Evolutionary conservation across 2,888 invertebrate species (phyloP).

Genomic region (Acrobasis repandana): DNA sequence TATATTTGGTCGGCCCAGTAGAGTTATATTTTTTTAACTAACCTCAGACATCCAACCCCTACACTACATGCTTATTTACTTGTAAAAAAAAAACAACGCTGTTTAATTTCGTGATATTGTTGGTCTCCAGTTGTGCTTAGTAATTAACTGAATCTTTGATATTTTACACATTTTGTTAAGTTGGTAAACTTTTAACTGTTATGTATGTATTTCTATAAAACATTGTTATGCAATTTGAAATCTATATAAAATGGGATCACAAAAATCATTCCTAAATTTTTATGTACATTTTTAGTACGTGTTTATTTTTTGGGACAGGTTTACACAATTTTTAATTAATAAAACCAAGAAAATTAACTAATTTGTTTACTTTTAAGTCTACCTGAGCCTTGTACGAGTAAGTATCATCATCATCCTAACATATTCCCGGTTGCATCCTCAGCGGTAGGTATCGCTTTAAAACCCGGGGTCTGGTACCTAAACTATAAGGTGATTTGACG

Average conservation of each 20-base stretch:
- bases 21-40: too few species aligned
- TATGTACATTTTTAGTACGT: conserved; percentile 1
- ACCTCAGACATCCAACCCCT: not conserved
- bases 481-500: too few species aligned
- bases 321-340: not conserved
- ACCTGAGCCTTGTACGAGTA: not conserved
- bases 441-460: too few species aligned
- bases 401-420: too few species aligned
- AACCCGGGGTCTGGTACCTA: too few species aligned
- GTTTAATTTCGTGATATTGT: not conserved
- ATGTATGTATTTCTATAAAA: not conserved
- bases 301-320: conserved; percentile 15
- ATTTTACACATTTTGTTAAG: not conserved
- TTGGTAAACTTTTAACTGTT: not conserved
- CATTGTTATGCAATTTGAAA: not conserved
- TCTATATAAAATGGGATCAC: conserved; percentile 23
- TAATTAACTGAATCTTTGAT: not conserved
- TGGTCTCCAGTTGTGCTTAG: not conserved
- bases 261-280: conserved; percentile 25
- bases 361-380: not conserved
- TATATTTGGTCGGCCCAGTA: too few species aligned
- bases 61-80: too few species aligned
- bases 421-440: too few species aligned
- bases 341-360: not conserved
- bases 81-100: not conserved